Conservation (phyloP, 2,113 vertebrate species). For the Alaudala cheleensis region DNA sequence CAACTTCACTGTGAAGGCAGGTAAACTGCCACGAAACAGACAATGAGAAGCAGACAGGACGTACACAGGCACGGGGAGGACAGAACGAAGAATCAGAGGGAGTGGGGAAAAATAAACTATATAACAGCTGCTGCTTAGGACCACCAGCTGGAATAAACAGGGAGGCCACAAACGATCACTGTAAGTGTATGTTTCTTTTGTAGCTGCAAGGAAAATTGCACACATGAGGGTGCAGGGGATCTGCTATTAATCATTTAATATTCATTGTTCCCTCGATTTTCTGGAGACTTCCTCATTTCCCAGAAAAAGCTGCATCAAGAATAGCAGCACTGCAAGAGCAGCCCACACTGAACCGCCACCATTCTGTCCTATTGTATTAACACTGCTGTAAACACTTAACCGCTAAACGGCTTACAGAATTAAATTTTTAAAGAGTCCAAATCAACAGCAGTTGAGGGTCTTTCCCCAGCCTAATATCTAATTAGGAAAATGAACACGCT, state of each 20-base stretch:
- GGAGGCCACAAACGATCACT: constrained; percentile 30
- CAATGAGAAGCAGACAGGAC: not conserved
- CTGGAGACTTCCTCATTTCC: not conserved
- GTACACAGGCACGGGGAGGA: not conserved
- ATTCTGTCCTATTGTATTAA: not conserved
- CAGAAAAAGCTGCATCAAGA: not conserved
- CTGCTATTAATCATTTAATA: constrained; percentile 58
- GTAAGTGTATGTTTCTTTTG: constrained; percentile 38
- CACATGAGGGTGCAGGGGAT: constrained; percentile 25
- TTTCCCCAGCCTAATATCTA: not conserved
- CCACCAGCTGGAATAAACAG: constrained; percentile 32
- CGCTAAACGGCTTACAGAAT: not conserved
- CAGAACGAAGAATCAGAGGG: constrained; percentile 42
- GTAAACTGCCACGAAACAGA: not conserved
- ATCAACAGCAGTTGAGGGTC: not conserved
- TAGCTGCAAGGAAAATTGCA: constrained; percentile 20
- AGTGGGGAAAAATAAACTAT: not conserved
- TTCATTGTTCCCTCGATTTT: constrained; percentile 46
- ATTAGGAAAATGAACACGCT: not conserved
- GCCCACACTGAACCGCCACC: not conserved
- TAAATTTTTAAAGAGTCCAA: not conserved
- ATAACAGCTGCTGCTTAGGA: constrained; percentile 30
- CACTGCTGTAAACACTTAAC: not conserved
- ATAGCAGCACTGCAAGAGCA: not conserved
- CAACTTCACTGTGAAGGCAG: not conserved